These are phyloP conservation scores for Galaxias olidus DNA, from an alignment of 2,797 vertebrate genomes.

Conservation along the genomic window DNA sequence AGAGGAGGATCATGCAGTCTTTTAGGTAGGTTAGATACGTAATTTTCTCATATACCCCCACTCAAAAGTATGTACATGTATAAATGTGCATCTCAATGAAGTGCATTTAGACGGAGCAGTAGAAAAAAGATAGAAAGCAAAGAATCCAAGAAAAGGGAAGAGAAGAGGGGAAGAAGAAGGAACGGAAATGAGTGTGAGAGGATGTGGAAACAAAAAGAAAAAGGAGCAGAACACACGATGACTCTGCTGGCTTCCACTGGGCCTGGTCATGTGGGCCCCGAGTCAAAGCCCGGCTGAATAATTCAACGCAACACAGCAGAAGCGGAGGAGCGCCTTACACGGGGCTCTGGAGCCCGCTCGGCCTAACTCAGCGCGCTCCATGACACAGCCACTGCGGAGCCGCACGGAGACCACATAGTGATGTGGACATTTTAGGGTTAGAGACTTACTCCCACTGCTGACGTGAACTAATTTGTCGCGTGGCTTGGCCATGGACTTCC, in stretches of 20 bases:
- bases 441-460: not conserved
- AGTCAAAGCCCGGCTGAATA: constrained; percentile 57
- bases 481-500: not conserved
- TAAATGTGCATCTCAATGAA: not conserved
- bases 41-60: too few relatives aligned
- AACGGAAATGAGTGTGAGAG: not conserved
- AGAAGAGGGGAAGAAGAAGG: not conserved
- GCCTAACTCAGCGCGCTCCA: constrained; percentile 2
- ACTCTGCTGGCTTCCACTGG: constrained; percentile 28
- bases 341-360: constrained; percentile 27
- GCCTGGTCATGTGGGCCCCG: constrained; percentile 37
- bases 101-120: not conserved
- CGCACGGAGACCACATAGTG: constrained; percentile 29
- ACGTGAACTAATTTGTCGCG: not conserved
- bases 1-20: too few relatives aligned
- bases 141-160: not conserved
- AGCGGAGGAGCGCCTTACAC: constrained; percentile 18
- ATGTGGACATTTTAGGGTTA: constrained; percentile 42
- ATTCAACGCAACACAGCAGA: constrained; percentile 56
- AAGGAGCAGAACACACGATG: constrained; percentile 29
- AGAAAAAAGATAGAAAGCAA: not conserved
- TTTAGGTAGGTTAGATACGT: too few relatives aligned
- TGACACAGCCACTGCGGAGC: not conserved
- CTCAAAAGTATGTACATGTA: not conserved
- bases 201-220: too few relatives aligned